Evolutionary conservation across 2,113 vertebrate species (phyloP), one percentile per base, ranked within the genome.

Genomic region (Corydoras sp.): DNA sequence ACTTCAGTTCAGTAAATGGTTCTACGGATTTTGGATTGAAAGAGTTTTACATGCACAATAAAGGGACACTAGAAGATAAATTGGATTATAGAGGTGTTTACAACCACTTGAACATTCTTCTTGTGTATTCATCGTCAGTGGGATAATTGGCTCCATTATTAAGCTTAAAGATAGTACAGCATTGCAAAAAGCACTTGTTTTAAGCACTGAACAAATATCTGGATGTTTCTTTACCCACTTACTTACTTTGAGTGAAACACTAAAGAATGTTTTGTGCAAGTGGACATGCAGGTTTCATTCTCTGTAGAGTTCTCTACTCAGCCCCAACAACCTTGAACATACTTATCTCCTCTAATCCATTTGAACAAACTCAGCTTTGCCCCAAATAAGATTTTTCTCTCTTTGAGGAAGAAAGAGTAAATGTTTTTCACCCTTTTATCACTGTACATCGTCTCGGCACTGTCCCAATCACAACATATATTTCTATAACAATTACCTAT

Each of bases 81-180:
- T 54, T 13, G 53, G 79, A 87, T 86, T 76, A 81, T 72, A 78
- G 74, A 67, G 13, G 81, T 75, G 78, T 70, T 83, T 71, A 75
- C 62, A 79, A 70, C 78, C 79, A 69, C 74, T 56, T 75, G 30
- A 29, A 78, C 54, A 5, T 24, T 58, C 14, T 54, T 29, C 32
- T 68, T 43, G 50, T 48, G 75, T 56, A 72, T 71, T 48, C 48
- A 83, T 76, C 77, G 71, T 69, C 71, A 70, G 54, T 71, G 68
- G 67, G 74, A 84, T 83, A 85, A 85, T 81, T 70, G 72, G 81
- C 80, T 71, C 49, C 82, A 77, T 85, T 84, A 87, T 88, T 86
- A 87, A 80, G 79, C 83, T 74, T 79, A 79, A 80, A 69, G 32
- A 55, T 8, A 60, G 31, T 64, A 55, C 69, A 68, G 61, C 66